Percentiles rank a stretch among this genome's conserved stretches.
These are phyloP conservation scores for Chydorus sphaericus DNA, from an alignment of 2,888 invertebrate genomes.

Conservation along the genomic window DNA sequence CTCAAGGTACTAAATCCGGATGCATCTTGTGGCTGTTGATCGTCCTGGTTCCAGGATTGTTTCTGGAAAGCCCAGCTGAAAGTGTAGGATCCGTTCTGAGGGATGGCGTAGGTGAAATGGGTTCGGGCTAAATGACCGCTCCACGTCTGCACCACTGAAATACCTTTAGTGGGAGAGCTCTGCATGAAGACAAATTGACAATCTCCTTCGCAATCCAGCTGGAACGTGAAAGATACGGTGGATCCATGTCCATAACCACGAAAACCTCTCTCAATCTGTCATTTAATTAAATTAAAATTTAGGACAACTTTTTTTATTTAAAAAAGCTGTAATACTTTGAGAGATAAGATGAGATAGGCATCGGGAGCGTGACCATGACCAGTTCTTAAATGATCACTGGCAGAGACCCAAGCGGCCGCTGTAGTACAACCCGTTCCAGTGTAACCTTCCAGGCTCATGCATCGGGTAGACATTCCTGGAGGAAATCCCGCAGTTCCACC, in stretches of 20 bases:
- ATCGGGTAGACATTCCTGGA: constrained; percentile 31
- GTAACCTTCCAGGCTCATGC: constrained; percentile 30
- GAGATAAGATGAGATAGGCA: constrained; percentile 33
- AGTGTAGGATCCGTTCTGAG: constrained; percentile 29
- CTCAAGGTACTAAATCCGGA: neutral
- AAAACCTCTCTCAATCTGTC: constrained; percentile 34
- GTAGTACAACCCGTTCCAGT: constrained; percentile 26
- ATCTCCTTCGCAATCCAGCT: constrained; percentile 34
- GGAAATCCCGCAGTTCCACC: constrained; percentile 34
- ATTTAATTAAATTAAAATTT: too few relatives aligned
- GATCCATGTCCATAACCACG: constrained; percentile 32
- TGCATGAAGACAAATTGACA: constrained; percentile 38
- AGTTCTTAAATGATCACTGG: constrained; percentile 34
- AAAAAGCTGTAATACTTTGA: too few relatives aligned
- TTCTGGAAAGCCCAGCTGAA: constrained; percentile 37
- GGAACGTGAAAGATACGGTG: constrained; percentile 36
- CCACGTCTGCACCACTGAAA: constrained; percentile 31
- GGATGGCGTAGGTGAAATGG: constrained; percentile 27
- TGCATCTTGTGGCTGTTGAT: neutral
- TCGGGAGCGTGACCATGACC: constrained; percentile 34
- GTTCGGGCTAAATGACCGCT: constrained; percentile 26
- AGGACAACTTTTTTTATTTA: too few relatives aligned
- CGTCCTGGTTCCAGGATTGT: constrained; percentile 20
- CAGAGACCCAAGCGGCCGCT: constrained; percentile 34
- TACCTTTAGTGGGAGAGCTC: constrained; percentile 21